A percentile compares a stretch with the other conserved stretches of the same genome.
These are phyloP conservation scores for Herpetotheres cachinnans DNA, from an alignment of 2,113 vertebrate species.

Conservation along the genomic window DNA sequence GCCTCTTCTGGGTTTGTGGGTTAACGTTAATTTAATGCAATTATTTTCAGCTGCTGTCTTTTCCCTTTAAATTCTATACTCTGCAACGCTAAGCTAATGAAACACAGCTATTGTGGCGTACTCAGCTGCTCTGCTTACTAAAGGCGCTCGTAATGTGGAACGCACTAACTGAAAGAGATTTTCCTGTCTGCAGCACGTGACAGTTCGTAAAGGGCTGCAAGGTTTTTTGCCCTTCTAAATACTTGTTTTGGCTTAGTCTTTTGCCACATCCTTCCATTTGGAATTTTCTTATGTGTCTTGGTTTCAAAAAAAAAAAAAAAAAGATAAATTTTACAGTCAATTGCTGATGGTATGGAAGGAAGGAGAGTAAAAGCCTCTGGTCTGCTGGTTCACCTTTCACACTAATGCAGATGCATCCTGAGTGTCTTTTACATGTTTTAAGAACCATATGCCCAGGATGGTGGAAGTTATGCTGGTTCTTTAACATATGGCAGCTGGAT, in stretches of 20 bases:
- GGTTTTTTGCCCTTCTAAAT: not conserved
- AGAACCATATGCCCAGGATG: not conserved
- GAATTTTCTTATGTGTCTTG: not conserved
- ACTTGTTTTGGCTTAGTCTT: not conserved
- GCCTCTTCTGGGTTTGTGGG: slow-evolving; percentile 30
- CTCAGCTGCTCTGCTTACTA: not conserved
- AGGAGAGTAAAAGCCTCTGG: not conserved
- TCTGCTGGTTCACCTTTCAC: not conserved
- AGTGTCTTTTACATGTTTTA: not conserved
- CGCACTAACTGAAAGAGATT: not conserved
- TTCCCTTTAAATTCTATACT: slow-evolving; percentile 18
- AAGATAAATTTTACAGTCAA: not conserved
- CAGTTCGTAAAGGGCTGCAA: not conserved
- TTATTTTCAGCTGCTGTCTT: slow-evolving; percentile 42
- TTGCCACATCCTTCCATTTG: not conserved
- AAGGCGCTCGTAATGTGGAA: not conserved
- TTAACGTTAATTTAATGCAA: slow-evolving; percentile 45
- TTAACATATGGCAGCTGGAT: not conserved
- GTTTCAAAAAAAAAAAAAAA: not conserved
- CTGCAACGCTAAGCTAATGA: slow-evolving; percentile 1
- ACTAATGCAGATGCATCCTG: not conserved
- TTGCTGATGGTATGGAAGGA: not conserved
- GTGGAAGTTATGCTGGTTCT: not conserved
- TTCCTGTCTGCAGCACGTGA: not conserved
- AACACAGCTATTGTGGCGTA: not conserved